Evolutionary conservation across 2,888 invertebrate species (phyloP).

Genomic region (Drosophila buzzatii): DNA sequence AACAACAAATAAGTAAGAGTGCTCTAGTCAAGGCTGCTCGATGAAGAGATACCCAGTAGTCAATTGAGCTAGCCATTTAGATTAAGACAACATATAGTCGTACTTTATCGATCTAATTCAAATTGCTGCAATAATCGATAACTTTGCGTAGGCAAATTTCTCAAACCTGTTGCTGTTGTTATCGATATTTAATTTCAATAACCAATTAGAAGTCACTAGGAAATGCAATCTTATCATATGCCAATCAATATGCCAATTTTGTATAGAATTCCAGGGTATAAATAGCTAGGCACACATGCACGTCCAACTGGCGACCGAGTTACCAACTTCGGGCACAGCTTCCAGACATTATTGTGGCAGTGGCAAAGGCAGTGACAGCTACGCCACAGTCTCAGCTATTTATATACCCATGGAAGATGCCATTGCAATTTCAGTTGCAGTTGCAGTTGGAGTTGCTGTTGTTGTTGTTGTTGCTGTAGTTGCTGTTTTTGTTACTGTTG

Average conservation of each 20-base stretch:
- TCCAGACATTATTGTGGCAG: slow-evolving; percentile 48
- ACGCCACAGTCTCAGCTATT: slow-evolving; percentile 56
- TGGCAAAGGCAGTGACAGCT: slow-evolving; percentile 47
- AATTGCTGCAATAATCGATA: neutral
- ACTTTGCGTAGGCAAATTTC: neutral
- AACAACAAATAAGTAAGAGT: slow-evolving; percentile 24
- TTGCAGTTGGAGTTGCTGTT: slow-evolving; percentile 1
- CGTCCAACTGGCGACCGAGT: slow-evolving; percentile 62
- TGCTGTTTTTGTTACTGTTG: slow-evolving; percentile 20
- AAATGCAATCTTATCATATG: neutral
- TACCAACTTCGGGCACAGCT: slow-evolving; percentile 54
- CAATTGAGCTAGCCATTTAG: neutral
- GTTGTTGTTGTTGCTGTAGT: slow-evolving; percentile 16
- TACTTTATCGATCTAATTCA: neutral
- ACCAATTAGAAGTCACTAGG: neutral
- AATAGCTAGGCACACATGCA: slow-evolving; percentile 39
- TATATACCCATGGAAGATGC: slow-evolving; percentile 57
- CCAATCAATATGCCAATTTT: slow-evolving; percentile 8
- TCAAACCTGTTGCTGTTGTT: neutral
- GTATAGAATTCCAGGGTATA: slow-evolving; percentile 9
- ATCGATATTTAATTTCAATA: neutral
- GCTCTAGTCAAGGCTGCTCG: neutral
- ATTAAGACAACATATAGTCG: neutral
- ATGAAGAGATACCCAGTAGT: neutral
- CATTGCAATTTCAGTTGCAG: slow-evolving; percentile 35